Evolutionary conservation across 2,113 vertebrate species (phyloP).

Genomic region (Symphodus melops): DNA sequence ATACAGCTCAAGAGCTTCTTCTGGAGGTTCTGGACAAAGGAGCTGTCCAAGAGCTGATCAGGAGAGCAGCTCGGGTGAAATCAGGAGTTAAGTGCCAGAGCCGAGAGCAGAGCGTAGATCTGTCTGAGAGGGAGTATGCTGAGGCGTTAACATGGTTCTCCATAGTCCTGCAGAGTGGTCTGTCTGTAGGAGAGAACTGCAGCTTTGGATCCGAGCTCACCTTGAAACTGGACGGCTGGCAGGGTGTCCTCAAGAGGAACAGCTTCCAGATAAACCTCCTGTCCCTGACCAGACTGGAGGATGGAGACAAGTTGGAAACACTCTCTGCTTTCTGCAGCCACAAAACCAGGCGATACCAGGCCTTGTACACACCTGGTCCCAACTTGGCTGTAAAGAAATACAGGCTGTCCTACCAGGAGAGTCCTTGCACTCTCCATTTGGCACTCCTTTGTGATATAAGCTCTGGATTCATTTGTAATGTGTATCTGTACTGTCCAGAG

Average conservation of each 20-base stretch:
- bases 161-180: conserved; percentile 65
- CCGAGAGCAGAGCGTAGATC: conserved; percentile 36
- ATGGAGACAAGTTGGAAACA: conserved; percentile 67
- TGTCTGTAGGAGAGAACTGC: conserved; percentile 52
- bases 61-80: conserved; percentile 46
- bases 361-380: conserved; percentile 47
- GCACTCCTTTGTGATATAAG: conserved; percentile 72
- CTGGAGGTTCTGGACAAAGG: conserved; percentile 67
- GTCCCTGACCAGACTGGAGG: conserved; percentile 56
- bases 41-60: conserved; percentile 58
- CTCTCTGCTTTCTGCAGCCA: conserved; percentile 67
- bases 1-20: conserved; percentile 66
- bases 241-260: conserved; percentile 65
- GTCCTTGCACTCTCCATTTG: conserved; percentile 52
- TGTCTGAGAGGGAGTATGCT: conserved; percentile 56
- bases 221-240: conserved; percentile 65
- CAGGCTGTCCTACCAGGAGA: conserved; percentile 54
- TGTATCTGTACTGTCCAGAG: conserved; percentile 69
- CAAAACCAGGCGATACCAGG: conserved; percentile 56
- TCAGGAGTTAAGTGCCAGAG: conserved; percentile 31
- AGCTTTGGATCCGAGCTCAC: conserved; percentile 34
- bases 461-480: conserved; percentile 77
- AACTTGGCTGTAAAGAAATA: conserved; percentile 77
- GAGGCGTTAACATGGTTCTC: conserved; percentile 73
- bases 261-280: conserved; percentile 67